Evolutionary conservation across 2,797 vertebrate genomes (phyloP).

Genomic region (Aeoliscus strigatus): DNA sequence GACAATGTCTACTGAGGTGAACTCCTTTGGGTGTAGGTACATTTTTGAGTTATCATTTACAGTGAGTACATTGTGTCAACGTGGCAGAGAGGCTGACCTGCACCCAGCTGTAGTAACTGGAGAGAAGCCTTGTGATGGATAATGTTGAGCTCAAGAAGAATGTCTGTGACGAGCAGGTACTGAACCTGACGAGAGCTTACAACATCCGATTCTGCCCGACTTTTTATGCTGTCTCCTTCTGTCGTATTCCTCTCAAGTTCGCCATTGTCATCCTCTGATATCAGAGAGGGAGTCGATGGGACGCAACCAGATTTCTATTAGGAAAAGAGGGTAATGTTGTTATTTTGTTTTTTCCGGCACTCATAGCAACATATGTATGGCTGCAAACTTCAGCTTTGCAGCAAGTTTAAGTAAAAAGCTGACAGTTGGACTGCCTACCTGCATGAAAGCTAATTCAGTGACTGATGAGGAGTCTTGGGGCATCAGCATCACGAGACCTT

Average conservation of each 20-base stretch:
- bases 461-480: slow-evolving; percentile 63
- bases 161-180: slow-evolving; percentile 74
- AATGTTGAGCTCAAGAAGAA: slow-evolving; percentile 83
- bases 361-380: no score
- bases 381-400: no score
- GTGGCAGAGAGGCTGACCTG: slow-evolving; percentile 56
- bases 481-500: slow-evolving; percentile 42
- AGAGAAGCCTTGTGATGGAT: slow-evolving; percentile 82
- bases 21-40: no score
- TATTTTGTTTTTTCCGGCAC: no score
- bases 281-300: neutral
- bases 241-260: slow-evolving; percentile 12
- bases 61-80: slow-evolving; percentile 1
- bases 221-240: slow-evolving; percentile 23
- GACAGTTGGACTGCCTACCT: slow-evolving; percentile 64
- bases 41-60: neutral
- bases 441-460: slow-evolving; percentile 75
- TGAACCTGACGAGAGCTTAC: slow-evolving; percentile 9
- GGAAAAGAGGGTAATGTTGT: slow-evolving; percentile 6
- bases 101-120: slow-evolving; percentile 71
- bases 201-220: slow-evolving; percentile 15
- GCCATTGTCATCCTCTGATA: slow-evolving; percentile 21
- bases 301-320: slow-evolving; percentile 36
- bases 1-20: no score
- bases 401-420: no score